Evolutionary conservation across 2,888 invertebrate genomes (phyloP), one percentile per base, ranked within the genome.

Genomic region (Hipparchia semele): DNA sequence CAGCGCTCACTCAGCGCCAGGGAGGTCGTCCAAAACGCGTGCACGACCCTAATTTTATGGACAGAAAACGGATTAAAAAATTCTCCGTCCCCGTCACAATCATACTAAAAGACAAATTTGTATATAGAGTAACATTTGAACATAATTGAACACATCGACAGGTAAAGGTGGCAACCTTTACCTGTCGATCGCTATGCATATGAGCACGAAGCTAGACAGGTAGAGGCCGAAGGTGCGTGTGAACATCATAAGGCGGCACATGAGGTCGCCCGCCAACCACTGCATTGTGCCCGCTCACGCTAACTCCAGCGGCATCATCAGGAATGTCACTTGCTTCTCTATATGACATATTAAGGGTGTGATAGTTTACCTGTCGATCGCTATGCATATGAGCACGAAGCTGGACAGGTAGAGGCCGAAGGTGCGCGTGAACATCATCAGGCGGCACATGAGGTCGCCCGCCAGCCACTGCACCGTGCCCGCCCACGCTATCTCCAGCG

Each of bases 341-440:
- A 6, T 46, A 4, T 46, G 6, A 1, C n/a, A n/a, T n/a, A n/a
- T n/a, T 23, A 23, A 23, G 23, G 23, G 1, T 23, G 23, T 39
- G 5, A 39, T 39, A 5, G 39, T 49, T 49, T 49, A 49, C 49
- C 49, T 49, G 91, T 98, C 98, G 67, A 98, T 92, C 80, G 98
- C 97, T 90, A 98, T 98, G 91, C 98, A 98, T 73, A 98, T 96
- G 70, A 98, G 95, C 75, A 98, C 96, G 89, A 98, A 98, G 85
- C 98, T 97, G 74, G 98, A 98, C 71, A 98, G 94, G 89, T 96
- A 98, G 7, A 98, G 95, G 0, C 98, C 98, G 87, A 98, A 98
- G 79, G 96, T 96, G 77, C 98, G 90, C 81, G 98, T 97, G 92
- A 98, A 98, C 86, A 97, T 96, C 96, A 97, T 97, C 79, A 97